phyloP scores from a whole-genome alignment of 64 coral and sea anemone genomes.

The Montipora efflorescens region DNA sequence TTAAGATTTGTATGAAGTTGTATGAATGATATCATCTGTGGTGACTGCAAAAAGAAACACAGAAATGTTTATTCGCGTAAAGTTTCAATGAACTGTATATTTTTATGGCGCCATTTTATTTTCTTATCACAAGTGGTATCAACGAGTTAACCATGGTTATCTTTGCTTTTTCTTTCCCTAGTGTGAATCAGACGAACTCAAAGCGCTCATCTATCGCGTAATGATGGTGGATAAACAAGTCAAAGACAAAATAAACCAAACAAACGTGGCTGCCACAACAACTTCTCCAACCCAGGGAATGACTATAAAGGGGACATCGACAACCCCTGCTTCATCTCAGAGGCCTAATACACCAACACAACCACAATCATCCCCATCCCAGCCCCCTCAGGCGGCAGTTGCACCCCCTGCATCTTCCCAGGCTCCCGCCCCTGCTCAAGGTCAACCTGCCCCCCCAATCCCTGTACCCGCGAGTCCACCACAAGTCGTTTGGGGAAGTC shows the following conservation, averaged over 20 bases:
- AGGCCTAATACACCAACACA: not conserved
- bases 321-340: not conserved
- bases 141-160: too few species aligned
- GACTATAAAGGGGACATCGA: not conserved
- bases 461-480: not conserved
- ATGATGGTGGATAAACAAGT: conserved; percentile 3
- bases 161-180: not conserved
- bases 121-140: too few species aligned
- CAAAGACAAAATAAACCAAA: conserved; percentile 22
- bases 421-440: not conserved
- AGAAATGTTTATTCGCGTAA: too few species aligned
- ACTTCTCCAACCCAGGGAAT: not conserved
- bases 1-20: too few species aligned
- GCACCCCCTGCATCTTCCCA: not conserved
- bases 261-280: not conserved
- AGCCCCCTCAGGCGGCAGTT: not conserved
- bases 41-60: too few species aligned
- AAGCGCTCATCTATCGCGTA: conserved; percentile 12
- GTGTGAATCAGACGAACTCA: conserved; percentile 45
- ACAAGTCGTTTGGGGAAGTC: conserved; percentile 1
- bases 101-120: too few species aligned
- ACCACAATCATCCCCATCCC: not conserved
- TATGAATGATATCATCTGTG: too few species aligned
- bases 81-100: too few species aligned
- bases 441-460: not conserved